Base-by-base conservation (phyloP, 2,797 vertebrate species). In the Muscicapa striata region DNA sequence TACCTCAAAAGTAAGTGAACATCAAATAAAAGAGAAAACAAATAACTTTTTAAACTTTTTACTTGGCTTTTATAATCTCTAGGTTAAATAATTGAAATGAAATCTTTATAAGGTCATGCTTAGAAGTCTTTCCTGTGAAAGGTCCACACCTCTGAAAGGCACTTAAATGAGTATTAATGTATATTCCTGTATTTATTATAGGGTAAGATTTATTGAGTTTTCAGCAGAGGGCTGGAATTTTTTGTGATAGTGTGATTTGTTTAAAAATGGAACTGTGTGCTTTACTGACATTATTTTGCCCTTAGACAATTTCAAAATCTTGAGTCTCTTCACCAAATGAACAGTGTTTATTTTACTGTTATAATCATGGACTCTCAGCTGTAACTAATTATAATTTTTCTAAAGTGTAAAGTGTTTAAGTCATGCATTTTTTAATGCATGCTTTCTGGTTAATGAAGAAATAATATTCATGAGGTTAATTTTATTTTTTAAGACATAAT, bases 271-370 rank as follows among this genome's bases (percentile, higher is more conserved):
- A 66, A 77, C 5, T 46, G 26, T 43, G 6, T 67, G 23, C 2
- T 81, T 84, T 61, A 59, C 4, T 79, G 34, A 74, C 0, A 1
- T 32, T 64, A 51, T 6, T 68, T 84, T 73, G 21, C 11, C 4
- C 10, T 75, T 32, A 54, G 29, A 72, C 29, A 78, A 83, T 34
- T 52, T 64, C 3, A 67, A 55, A 63, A 67, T 55, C 11, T 87
- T 51, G 7, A 51, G 45, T 88, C 21, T 91, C 24, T 74, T 80
- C 15, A 40, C 48, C 12, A 48, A 92, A 78, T 38, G 15, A 87
- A 48, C 9, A 78, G 67, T 57, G 10, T 46, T 94, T 96, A 69
- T 95, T 92, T 84, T 89, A 52, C 24, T 96, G 63, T 24, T 40
- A 62, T 72, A 82, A 89, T 68, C 30, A 7, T 40, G 38, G 48